Percentiles rank a stretch among this genome's conserved stretches.
Evolutionary conservation across 2,797 vertebrate species (phyloP).

Genomic region (Spondyliosoma cantharus): DNA sequence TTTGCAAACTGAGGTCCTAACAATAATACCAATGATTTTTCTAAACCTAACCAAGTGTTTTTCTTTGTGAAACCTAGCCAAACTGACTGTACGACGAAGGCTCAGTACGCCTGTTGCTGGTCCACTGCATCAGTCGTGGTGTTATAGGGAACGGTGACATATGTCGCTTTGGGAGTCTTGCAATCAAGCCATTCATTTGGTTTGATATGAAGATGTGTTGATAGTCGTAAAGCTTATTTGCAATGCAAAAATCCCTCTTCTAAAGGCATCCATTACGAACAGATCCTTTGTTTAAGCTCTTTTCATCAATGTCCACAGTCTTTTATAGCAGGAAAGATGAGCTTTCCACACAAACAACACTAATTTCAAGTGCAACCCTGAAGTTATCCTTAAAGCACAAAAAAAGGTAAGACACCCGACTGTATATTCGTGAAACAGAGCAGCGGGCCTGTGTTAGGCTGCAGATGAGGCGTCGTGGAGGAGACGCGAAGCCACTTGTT

Average conservation of each 20-base stretch:
- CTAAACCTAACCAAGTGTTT: too few relatives aligned
- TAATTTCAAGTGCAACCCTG: not conserved
- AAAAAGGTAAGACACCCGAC: not conserved
- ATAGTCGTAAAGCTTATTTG: not conserved
- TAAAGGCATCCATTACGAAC: not conserved
- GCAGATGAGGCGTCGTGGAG: slow-evolving; percentile 27
- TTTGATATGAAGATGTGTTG: too few relatives aligned
- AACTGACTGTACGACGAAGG: too few relatives aligned
- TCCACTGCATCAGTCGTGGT: too few relatives aligned
- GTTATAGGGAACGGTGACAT: too few relatives aligned
- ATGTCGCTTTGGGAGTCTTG: too few relatives aligned
- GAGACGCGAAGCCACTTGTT: slow-evolving; percentile 29
- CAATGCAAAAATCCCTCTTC: not conserved
- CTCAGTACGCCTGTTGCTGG: too few relatives aligned
- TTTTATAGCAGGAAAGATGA: not conserved
- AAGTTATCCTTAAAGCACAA: not conserved
- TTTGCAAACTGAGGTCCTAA: too few relatives aligned
- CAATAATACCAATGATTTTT: too few relatives aligned
- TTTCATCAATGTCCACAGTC: not conserved
- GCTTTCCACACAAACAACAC: not conserved
- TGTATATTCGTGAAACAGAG: not conserved
- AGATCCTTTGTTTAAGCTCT: not conserved
- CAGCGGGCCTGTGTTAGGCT: slow-evolving; percentile 6
- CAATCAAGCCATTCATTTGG: too few relatives aligned
- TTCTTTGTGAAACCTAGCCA: too few relatives aligned